Conservation (phyloP, 2,888 invertebrate species). For the Tigriopus californicus region DNA sequence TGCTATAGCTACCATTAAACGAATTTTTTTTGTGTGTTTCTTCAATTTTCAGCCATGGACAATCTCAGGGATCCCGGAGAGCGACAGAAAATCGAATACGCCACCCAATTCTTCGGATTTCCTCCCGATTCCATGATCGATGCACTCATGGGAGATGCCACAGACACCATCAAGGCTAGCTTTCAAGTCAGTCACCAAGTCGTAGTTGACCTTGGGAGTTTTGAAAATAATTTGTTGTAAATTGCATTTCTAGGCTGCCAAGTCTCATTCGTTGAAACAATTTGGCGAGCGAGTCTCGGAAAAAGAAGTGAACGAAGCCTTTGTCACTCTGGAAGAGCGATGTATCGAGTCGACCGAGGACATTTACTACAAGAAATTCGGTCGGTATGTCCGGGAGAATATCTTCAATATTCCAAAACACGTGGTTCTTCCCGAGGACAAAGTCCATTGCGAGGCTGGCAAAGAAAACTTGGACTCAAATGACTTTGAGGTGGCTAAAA, state of each 20-base stretch:
- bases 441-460: background rate
- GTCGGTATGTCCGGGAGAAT: background rate
- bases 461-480: background rate
- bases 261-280: background rate
- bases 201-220: too few relatives aligned
- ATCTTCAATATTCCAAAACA: background rate
- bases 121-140: background rate
- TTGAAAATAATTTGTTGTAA: background rate
- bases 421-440: background rate
- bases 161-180: too few relatives aligned
- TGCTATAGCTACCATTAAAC: too few relatives aligned
- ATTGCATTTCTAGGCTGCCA: background rate
- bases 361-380: background rate
- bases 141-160: background rate
- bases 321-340: background rate
- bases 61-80: background rate
- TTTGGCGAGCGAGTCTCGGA: background rate
- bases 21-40: too few relatives aligned
- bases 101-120: background rate
- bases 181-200: background rate
- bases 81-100: background rate
- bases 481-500: background rate
- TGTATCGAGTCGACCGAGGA: background rate
- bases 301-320: background rate
- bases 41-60: too few relatives aligned